These are phyloP conservation scores for Oscheius myriophilus DNA, from an alignment of 2,888 invertebrate species.

Conservation along the genomic window DNA sequence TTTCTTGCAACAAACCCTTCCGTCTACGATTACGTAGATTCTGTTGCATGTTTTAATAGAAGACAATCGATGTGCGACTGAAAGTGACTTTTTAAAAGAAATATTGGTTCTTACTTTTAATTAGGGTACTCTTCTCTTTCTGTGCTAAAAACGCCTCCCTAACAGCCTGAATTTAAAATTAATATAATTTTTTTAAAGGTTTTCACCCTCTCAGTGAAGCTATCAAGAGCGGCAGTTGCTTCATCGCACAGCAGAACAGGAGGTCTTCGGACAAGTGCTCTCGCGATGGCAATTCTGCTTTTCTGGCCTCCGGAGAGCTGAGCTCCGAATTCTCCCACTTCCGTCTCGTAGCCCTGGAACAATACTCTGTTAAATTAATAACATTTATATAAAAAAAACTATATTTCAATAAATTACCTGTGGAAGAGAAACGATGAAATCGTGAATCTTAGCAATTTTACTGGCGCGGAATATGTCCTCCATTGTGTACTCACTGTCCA, in stretches of 20 bases:
- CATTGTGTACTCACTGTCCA: constrained; percentile 70
- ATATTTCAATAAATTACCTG: constrained; percentile 45
- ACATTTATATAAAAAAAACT: not conserved
- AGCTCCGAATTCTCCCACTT: constrained; percentile 81
- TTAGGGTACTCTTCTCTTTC: not conserved
- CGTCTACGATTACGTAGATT: constrained; percentile 73
- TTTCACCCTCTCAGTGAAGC: constrained; percentile 55
- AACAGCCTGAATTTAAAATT: constrained; percentile 41
- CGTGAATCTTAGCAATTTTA: constrained; percentile 73
- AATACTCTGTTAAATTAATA: constrained; percentile 45
- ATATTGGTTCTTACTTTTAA: not conserved
- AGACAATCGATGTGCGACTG: constrained; percentile 69
- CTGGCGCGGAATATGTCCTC: constrained; percentile 71
- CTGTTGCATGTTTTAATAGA: constrained; percentile 73
- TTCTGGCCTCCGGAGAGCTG: constrained; percentile 88
- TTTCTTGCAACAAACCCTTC: constrained; percentile 42
- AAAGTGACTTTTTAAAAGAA: not conserved
- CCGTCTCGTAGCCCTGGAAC: constrained; percentile 84
- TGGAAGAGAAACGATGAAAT: constrained; percentile 73
- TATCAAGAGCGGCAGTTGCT: constrained; percentile 67
- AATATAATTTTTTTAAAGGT: constrained; percentile 26
- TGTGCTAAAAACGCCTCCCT: not conserved
- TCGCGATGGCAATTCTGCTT: constrained; percentile 86
- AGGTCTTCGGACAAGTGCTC: constrained; percentile 78
- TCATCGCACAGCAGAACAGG: constrained; percentile 66